Percentiles rank a stretch among this genome's conserved stretches.
Evolutionary conservation across 2,888 invertebrate species (phyloP).

Genomic region (Oscheius sp.): DNA sequence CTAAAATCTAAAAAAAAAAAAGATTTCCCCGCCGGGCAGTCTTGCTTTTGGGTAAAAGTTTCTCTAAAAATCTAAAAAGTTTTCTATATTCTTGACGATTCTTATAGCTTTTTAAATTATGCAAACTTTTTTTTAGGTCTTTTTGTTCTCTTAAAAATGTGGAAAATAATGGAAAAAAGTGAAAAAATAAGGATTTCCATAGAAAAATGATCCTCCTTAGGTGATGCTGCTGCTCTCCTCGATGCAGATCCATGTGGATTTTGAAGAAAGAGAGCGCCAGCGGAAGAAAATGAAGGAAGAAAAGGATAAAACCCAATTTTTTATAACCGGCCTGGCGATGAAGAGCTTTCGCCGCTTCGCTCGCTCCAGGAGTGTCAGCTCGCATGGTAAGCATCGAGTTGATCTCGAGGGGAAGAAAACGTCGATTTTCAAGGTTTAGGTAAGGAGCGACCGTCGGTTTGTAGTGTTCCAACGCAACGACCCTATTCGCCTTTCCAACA

Average conservation of each 20-base stretch:
- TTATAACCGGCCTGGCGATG: not conserved
- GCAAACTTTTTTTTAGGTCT: not conserved
- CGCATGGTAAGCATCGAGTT: not conserved
- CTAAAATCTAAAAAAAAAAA: too few relatives aligned
- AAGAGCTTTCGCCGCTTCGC: conserved; percentile 9
- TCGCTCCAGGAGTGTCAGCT: conserved; percentile 8
- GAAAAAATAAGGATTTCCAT: too few relatives aligned
- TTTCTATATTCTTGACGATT: too few relatives aligned
- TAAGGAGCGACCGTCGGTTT: conserved; percentile 18
- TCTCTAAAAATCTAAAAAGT: too few relatives aligned
- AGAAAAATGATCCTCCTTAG: not conserved
- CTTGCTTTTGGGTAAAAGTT: too few relatives aligned
- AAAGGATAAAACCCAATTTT: conserved; percentile 21
- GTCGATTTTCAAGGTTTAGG: not conserved
- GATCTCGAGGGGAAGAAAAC: too few relatives aligned
- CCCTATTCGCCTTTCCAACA: conserved; percentile 13
- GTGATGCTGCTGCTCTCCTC: conserved; percentile 21
- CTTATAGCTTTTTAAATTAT: too few relatives aligned
- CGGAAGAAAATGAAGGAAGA: conserved; percentile 30
- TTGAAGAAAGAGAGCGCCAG: conserved; percentile 25
- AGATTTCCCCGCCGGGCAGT: too few relatives aligned
- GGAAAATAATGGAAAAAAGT: too few relatives aligned
- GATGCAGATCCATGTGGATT: conserved; percentile 30
- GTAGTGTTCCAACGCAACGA: conserved; percentile 9
- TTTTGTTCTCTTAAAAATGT: too few relatives aligned